phyloP scores from a whole-genome alignment of 1,140 invertebrate genomes.

The Spodoptera frugiperda region DNA sequence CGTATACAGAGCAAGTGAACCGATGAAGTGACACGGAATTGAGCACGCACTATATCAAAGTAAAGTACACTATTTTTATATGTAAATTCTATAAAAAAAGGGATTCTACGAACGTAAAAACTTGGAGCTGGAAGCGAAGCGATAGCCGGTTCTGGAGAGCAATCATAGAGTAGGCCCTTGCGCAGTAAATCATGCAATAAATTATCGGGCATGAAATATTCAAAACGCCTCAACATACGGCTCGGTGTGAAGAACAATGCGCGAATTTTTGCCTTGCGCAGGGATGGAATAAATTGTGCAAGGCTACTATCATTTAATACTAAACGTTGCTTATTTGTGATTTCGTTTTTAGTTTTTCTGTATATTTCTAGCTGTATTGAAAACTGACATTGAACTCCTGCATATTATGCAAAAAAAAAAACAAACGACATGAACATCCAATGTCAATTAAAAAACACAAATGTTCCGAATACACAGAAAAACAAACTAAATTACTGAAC shows the following conservation, averaged over 20 bases:
- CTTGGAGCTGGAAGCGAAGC: slow-evolving; percentile 47
- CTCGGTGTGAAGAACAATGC: slow-evolving; percentile 68
- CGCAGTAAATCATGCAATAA: slow-evolving; percentile 79
- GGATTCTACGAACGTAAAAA: slow-evolving; percentile 54
- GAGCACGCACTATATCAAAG: slow-evolving; percentile 56
- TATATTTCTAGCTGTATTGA: neutral
- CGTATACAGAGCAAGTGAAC: slow-evolving; percentile 41
- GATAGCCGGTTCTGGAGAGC: slow-evolving; percentile 52
- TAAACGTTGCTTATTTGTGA: slow-evolving; percentile 9
- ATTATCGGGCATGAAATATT: slow-evolving; percentile 81
- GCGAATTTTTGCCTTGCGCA: slow-evolving; percentile 61
- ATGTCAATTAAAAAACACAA: no score
- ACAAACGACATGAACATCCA: no score
- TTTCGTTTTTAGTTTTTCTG: neutral
- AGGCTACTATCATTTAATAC: slow-evolving; percentile 31
- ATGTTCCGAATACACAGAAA: no score
- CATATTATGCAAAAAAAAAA: no score
- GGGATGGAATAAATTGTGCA: slow-evolving; percentile 45
- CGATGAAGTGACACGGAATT: slow-evolving; percentile 57
- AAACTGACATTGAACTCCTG: no score
- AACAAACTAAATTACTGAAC: no score
- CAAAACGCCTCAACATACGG: slow-evolving; percentile 70
- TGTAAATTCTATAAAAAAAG: slow-evolving; percentile 62
- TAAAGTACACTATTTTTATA: slow-evolving; percentile 58
- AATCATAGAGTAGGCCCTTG: slow-evolving; percentile 58